These are phyloP conservation scores for Sesia bembeciformis DNA, from an alignment of 2,888 invertebrate genomes.

Conservation along the genomic window DNA sequence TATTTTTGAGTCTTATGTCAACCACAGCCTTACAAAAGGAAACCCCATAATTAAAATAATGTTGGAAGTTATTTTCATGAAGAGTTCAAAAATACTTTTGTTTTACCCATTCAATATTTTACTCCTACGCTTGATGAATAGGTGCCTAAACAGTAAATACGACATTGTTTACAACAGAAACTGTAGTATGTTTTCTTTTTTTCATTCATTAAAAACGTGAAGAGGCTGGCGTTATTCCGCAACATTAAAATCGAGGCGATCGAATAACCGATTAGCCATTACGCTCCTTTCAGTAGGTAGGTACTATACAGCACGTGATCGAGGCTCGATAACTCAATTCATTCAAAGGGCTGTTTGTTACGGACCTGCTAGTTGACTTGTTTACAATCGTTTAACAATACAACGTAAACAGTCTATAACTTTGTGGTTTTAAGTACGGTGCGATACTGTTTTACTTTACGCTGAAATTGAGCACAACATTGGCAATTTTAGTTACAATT, in stretches of 20 bases:
- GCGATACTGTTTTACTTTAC: no score
- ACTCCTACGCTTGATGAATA: not conserved
- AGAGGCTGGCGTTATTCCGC: conserved; percentile 43
- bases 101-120: not conserved
- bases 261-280: conserved; percentile 62
- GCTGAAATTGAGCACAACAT: no score
- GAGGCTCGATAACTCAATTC: conserved; percentile 47
- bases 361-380: conserved; percentile 13
- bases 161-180: not conserved
- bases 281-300: conserved; percentile 39
- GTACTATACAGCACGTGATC: conserved; percentile 59
- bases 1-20: no score
- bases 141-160: not conserved
- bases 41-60: no score
- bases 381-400: not conserved
- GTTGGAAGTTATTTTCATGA: no score
- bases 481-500: no score
- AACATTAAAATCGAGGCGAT: conserved; percentile 39
- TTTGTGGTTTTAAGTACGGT: no score
- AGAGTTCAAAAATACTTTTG: not conserved
- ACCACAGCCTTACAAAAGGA: no score
- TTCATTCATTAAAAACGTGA: conserved; percentile 58
- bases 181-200: conserved; percentile 28
- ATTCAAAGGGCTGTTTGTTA: conserved; percentile 35
- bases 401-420: no score